Evolutionary conservation across 1,140 invertebrate genomes (phyloP).

Genomic region (Diuraphis noxia): DNA sequence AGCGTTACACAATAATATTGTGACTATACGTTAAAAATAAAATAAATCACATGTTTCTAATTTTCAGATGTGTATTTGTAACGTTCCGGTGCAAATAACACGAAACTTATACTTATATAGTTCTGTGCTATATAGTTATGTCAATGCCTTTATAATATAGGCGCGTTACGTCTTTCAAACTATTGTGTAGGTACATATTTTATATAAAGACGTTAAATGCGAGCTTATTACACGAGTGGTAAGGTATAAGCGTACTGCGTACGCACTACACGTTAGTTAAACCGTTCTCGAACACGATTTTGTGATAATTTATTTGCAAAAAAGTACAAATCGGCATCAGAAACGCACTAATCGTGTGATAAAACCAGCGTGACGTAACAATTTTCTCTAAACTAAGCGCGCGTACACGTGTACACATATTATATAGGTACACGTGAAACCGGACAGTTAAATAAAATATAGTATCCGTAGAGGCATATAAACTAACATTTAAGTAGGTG

Average conservation of each 20-base stretch:
- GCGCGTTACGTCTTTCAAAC: background rate
- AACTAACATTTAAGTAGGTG: background rate
- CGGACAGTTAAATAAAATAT: background rate
- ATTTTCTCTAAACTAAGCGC: background rate
- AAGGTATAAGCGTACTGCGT: background rate
- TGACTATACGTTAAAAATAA: background rate
- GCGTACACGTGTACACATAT: background rate
- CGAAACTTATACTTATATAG: too few species aligned
- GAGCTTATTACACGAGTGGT: background rate
- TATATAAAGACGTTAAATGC: constrained; percentile 30
- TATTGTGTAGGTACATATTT: constrained; percentile 15
- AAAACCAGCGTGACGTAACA: constrained; percentile 18
- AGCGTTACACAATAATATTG: too few species aligned
- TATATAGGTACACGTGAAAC: background rate
- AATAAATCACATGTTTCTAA: background rate
- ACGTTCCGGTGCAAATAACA: background rate
- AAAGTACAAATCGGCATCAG: constrained; percentile 25
- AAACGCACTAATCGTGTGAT: constrained; percentile 30
- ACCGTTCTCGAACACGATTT: constrained; percentile 31
- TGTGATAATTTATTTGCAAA: constrained; percentile 36
- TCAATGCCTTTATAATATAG: background rate
- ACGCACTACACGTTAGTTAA: background rate
- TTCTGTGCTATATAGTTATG: background rate
- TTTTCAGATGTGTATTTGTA: background rate
- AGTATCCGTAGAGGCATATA: background rate